phyloP scores from a whole-genome alignment of 2,113 vertebrate genomes.

The Callocephalon fimbriatum region DNA sequence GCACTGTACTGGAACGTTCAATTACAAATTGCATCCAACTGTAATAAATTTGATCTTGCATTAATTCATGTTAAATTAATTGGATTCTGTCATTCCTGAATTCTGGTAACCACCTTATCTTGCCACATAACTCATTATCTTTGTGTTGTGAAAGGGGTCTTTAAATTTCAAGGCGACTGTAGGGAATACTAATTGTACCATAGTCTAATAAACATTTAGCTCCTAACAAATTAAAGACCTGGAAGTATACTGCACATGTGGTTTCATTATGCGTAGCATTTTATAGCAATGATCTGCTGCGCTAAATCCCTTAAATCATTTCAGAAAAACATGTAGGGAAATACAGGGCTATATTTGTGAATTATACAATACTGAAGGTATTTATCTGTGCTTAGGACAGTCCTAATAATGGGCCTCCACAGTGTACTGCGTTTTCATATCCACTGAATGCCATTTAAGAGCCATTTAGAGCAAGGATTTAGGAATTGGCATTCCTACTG shows the following conservation, averaged over 20 bases:
- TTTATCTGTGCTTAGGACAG: neutral
- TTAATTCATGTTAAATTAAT: conserved; percentile 51
- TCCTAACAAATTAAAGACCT: conserved; percentile 16
- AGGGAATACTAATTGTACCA: neutral
- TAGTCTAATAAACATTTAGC: neutral
- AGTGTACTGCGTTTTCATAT: neutral
- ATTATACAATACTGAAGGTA: neutral
- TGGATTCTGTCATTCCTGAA: conserved; percentile 32
- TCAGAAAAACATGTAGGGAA: neutral
- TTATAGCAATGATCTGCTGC: conserved; percentile 9
- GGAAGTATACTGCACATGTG: neutral
- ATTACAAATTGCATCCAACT: conserved; percentile 11
- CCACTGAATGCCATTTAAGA: neutral
- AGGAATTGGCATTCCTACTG: neutral
- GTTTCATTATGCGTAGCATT: neutral
- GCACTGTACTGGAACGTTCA: neutral
- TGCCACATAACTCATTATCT: neutral
- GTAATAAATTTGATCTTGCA: conserved; percentile 16
- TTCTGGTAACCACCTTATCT: conserved; percentile 19
- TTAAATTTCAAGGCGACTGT: neutral
- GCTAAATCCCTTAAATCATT: neutral
- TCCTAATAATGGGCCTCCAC: neutral
- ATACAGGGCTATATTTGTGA: neutral
- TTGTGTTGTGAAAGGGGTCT: neutral
- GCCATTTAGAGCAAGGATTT: neutral